These are phyloP conservation scores for Protophormia terraenovae DNA, from an alignment of 2,888 invertebrate genomes.

Conservation along the genomic window DNA sequence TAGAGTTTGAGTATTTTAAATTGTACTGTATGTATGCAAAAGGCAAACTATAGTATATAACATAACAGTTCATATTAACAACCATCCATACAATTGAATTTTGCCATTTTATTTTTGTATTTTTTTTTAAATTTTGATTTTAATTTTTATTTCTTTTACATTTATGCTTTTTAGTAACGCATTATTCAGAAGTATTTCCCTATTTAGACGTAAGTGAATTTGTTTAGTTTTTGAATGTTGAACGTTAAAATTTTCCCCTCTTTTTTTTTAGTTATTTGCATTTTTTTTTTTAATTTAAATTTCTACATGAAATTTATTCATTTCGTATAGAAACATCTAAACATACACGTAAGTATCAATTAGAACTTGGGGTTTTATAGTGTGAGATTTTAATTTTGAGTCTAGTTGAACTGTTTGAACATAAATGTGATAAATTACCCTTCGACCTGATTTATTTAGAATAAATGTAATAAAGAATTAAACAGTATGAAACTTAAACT, in stretches of 20 bases:
- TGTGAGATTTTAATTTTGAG: conserved; percentile 2
- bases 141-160: background rate
- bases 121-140: background rate
- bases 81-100: background rate
- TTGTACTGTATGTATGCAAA: too few relatives aligned
- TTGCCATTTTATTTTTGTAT: background rate
- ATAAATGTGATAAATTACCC: conserved; percentile 10
- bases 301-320: too few relatives aligned
- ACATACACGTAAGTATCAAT: conserved; percentile 21
- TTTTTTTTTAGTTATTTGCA: background rate
- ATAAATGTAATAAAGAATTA: background rate
- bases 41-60: too few relatives aligned
- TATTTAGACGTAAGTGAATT: background rate
- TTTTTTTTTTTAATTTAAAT: background rate
- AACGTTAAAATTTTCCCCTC: conserved; percentile 3
- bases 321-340: too few relatives aligned
- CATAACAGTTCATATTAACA: too few relatives aligned
- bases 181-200: conserved; percentile 1
- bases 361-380: conserved; percentile 11
- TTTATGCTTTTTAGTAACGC: background rate
- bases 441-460: conserved; percentile 39
- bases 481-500: background rate
- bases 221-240: conserved; percentile 11
- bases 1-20: conserved; percentile 4
- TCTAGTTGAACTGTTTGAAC: too few relatives aligned